Base-by-base conservation (phyloP, 2,888 invertebrate genomes). In the Drepanosiphum platanoidis region DNA sequence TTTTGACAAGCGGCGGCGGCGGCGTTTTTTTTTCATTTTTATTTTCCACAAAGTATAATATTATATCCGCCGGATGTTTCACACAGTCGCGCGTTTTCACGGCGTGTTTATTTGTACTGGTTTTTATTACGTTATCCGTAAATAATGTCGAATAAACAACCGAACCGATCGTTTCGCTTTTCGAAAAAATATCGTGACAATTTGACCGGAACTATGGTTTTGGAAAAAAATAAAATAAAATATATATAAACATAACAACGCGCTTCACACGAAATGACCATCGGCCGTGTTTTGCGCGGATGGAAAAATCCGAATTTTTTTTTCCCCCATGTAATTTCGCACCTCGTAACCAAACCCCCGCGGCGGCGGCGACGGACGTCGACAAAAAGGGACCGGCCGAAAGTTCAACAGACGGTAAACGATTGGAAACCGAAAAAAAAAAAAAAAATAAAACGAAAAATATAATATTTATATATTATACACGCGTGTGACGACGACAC, bases 381-480 rank as follows among this genome's bases (percentile, higher is more conserved):
- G n/a, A 46, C 61, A 71, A 52, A 46, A 71, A 46, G 83, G 39
- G 36, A 52, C 34, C 13, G 68, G 58, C 22, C 74, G 46, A 74
- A 83, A 83, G 74, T 83, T 64, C 83, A 74, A 27, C 83, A 74
- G 82, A 82, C 82, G 72, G 83, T 74, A 30, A 74, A 75, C 66
- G 66, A 83, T 74, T 74, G 58, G 70, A 70, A 81, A 58, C 30
- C 13, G 9, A 52, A 36, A 70, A 68, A 58, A 52, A n/a, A 71
- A 39, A 36, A 0, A 42, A 2, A 27, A 39, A 71, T 13, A 42
- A 39, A 71, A 22, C 1, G 15, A 66, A 32, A 66, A 18, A 32
- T 15, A 66, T 3, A 34, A 61, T 4, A 32, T 15, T 18, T 32
- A 18, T 66, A 66, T n/a, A n/a, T n/a, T n/a, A n/a, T n/a, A n/a